Base-by-base conservation (phyloP, 2,113 vertebrate genomes). In the Nothocercus julius region DNA sequence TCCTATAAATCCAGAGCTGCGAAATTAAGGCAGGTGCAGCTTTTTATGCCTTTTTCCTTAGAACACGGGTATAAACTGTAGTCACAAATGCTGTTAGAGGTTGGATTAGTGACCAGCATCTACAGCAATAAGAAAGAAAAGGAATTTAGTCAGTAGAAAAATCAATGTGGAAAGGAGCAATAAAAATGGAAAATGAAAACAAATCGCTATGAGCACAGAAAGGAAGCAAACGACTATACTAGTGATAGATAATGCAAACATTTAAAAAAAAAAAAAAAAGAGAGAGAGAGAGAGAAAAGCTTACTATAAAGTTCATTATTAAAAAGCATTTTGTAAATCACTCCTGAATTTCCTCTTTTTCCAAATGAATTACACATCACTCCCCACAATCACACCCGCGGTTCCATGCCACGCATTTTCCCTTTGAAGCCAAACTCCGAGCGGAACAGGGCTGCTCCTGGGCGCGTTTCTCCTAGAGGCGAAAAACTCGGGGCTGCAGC, bases 401-500 rank as follows among this genome's bases (percentile, higher is more conserved):
- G 19, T 38, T 58, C 27, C 9, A 0, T 16, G 64, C 11, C 68
- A 32, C 1, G 27, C 24, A 17, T 82, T 89, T 45, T 59, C 82
- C 63, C 85, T 89, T 70, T 84, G 82, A 81, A 95, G 95, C 68
- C 77, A 79, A 92, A 79, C 64, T 87, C 89, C 3, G 5, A 32
- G 1, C 76, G 81, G 67, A 56, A 56, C 47, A 94, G 82, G 94
- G 44, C 63, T 68, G 89, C 42, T 93, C 81, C 67, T 59, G 40
- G 75, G 76, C 1, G 32, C 11, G 63, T 67, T 87, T 87, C 88
- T 96, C 94, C 75, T 30, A 3, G 40, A 81, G 72, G 54, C 51
- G 89, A 51, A 62, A 86, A 95, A 93, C 93, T 96, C 84, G 49
- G 77, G 83, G 28, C 72, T 93, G 94, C 78, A 70, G 73, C 64